Base-by-base conservation (phyloP, 2,113 vertebrate genomes). In the Carassius gibelio region DNA sequence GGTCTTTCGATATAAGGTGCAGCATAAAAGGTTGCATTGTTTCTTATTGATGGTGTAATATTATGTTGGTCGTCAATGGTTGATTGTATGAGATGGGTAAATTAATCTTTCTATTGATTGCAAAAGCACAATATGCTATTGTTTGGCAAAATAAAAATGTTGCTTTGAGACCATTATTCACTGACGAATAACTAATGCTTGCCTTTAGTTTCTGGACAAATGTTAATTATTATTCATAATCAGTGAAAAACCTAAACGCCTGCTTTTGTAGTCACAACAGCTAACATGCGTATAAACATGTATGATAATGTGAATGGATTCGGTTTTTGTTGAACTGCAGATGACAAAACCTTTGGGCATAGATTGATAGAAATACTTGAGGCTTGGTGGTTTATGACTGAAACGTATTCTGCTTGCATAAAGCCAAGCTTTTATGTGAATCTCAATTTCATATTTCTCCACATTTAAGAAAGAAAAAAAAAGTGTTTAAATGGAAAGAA, bases 1-100 rank as follows among this genome's bases (percentile, higher is more conserved):
- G 85, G 90, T 88, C 10, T 90, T 88, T 86, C 84, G 26, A 88
- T 85, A 84, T 89, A 92, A 94, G 91, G 91, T 92, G 93, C 90
- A 87, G 85, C 87, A 86, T 90, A 86, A 88, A 91, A 82, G 68
- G 90, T 64, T 87, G 59, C 90, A 90, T 89, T 89, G 90, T 82
- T 86, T 81, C 88, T 88, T 88, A 82, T 89, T 88, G 83, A 90
- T 88, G 87, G 42, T 48, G 52, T 69, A 86, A 75, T 42, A 83
- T 66, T 81, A 19, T 55, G 23, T 71, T 68, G 87, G 34, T 74
- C 79, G 61, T 77, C 77, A 85, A 89, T 87, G 89, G n/a, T 45
- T 80, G 30, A 23, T 61, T 10, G 8, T 62, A 45, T 62, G 36
- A 42, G 36, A 62, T 79, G 55, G 36, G 38, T 42, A 23, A 17